Conservation (phyloP, 2,113 vertebrate species). For the Microcebus lehilahytsara region DNA sequence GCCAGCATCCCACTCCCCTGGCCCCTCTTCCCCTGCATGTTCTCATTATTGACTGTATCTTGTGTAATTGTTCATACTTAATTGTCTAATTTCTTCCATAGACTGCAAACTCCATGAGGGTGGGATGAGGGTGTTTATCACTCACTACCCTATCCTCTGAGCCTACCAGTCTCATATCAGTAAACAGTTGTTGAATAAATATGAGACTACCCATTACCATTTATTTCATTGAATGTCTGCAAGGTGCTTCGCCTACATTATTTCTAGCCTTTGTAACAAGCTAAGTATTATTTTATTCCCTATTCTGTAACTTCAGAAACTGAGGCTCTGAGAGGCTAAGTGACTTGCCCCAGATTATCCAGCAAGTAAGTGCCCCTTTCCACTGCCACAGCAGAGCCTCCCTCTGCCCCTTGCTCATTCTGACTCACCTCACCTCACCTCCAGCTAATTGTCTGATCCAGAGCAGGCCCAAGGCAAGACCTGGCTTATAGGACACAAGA, state of each 20-base stretch:
- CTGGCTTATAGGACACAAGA: background rate
- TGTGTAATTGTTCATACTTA: background rate
- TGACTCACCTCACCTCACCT: background rate
- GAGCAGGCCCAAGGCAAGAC: background rate
- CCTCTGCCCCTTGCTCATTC: background rate
- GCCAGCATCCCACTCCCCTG: background rate
- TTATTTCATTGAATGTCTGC: background rate
- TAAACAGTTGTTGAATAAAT: background rate
- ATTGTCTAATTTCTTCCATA: background rate
- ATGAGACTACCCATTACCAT: background rate
- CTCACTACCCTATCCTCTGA: background rate
- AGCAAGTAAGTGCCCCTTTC: background rate
- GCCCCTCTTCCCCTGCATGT: background rate
- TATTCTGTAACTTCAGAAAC: background rate
- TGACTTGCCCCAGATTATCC: background rate
- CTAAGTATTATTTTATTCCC: background rate
- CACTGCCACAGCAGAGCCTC: background rate
- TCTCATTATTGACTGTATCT: background rate
- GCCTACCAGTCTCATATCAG: background rate
- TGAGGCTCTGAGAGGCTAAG: background rate
- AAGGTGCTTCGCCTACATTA: background rate
- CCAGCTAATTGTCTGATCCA: background rate
- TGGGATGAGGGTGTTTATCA: background rate
- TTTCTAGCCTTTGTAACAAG: background rate
- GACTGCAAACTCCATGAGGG: background rate